Base-by-base conservation (phyloP, 2,888 invertebrate genomes). In the Nasonovia ribisnigri region DNA sequence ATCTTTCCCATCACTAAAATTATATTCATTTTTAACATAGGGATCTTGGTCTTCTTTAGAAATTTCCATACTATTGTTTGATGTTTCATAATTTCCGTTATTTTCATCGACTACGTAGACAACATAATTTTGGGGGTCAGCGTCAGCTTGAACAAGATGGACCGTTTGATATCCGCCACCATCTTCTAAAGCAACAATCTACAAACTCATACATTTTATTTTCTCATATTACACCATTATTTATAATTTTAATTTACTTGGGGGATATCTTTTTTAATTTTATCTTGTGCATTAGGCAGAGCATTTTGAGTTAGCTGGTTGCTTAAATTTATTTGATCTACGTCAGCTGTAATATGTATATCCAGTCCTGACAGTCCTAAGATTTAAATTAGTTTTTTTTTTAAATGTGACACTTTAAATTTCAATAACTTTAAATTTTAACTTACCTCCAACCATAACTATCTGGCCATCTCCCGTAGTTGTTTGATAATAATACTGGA, bases 31-130 rank as follows among this genome's bases (percentile, higher is more conserved):
- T 51, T n/a, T 94, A 96, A 97, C 96, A 95, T 97, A 96, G 46
- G 96, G 95, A 95, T 95, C 96, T 94, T 96, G 96, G 48, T 96
- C 96, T 92, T 96, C 96, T 94, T 96, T 95, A 92, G 96, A 96
- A 94, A 96, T 96, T 93, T 96, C 96, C 95, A 90, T 67, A 51
- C 84, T 84, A 42, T 86, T 24, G 42, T 96, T 10, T 95, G 96
- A 36, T 95, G 96, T 94, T 90, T 93, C 92, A 95, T 95, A 95
- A 84, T 96, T 96, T 4, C 97, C 96, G 24, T 96, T 97, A 93
- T 96, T 97, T 11, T 97, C 97, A 95, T 97, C 97, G 26, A 98
- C 98, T 94, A 98, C 98, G 96, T 0, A 99, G 98, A 95, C 98
- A 98, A 96, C 98, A 98, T 67, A 98, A 97, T 96, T 98, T 1